phyloP scores from a whole-genome alignment of 2,113 vertebrate species.

The Dicerorhinus sumatrensis region DNA sequence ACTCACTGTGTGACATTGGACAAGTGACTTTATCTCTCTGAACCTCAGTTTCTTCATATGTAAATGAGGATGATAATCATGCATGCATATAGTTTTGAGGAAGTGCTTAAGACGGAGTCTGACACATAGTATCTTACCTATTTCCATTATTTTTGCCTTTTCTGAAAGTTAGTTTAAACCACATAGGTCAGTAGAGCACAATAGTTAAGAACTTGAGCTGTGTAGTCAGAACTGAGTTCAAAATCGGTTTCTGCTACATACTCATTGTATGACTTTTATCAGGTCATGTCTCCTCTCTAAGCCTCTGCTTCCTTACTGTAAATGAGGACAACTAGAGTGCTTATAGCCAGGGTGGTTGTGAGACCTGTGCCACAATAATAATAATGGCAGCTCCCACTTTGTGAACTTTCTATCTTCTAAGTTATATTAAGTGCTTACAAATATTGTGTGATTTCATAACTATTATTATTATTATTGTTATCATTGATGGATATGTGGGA shows the following conservation, averaged over 20 bases:
- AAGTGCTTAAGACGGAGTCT: not conserved
- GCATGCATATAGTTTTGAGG: not conserved
- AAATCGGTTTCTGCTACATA: not conserved
- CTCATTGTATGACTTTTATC: not conserved
- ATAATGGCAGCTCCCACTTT: not conserved
- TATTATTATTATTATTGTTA: not conserved
- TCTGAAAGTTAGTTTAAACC: not conserved
- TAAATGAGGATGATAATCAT: not conserved
- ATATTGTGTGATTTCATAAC: not conserved
- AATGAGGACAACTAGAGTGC: not conserved
- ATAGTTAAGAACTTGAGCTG: not conserved
- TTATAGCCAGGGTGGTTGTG: not conserved
- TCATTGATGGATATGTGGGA: not conserved
- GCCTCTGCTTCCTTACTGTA: not conserved
- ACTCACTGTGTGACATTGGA: not conserved
- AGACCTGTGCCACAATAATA: not conserved
- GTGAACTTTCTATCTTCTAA: not conserved
- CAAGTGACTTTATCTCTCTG: not conserved
- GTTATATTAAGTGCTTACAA: not conserved
- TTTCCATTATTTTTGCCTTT: not conserved
- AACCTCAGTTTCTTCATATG: not conserved
- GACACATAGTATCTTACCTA: not conserved
- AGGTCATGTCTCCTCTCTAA: not conserved
- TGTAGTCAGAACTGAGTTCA: not conserved
- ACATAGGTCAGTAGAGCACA: not conserved